Conservation (phyloP, 2,888 invertebrate genomes). For the Anthophora plumipes region DNA sequence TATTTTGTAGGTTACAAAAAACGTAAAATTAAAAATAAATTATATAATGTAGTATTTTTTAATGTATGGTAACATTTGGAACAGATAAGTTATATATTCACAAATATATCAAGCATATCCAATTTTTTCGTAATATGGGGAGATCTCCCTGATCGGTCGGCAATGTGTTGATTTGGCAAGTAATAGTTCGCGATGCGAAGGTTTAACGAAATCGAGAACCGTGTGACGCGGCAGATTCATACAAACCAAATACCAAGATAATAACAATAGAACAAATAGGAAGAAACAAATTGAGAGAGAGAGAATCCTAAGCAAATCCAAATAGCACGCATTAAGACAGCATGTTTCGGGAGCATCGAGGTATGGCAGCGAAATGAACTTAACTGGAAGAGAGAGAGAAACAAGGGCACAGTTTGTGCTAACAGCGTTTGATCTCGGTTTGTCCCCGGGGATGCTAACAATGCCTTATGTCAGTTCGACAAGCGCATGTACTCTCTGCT, state of each 20-base stretch:
- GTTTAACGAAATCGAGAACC: too few relatives aligned
- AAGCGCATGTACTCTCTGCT: conserved; percentile 24
- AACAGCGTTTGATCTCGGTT: conserved; percentile 74
- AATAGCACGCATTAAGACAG: conserved; percentile 9
- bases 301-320: background rate
- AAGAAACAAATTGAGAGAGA: background rate
- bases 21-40: too few relatives aligned
- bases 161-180: too few relatives aligned
- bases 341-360: conserved; percentile 21
- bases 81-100: too few relatives aligned
- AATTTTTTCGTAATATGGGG: too few relatives aligned
- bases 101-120: too few relatives aligned
- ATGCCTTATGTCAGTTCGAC: conserved; percentile 72
- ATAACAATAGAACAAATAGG: background rate
- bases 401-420: conserved; percentile 61
- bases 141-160: too few relatives aligned
- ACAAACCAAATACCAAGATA: background rate
- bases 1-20: too few relatives aligned
- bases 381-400: conserved; percentile 40
- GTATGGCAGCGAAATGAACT: conserved; percentile 65
- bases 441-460: conserved; percentile 71
- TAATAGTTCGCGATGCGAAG: too few relatives aligned
- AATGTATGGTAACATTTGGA: too few relatives aligned
- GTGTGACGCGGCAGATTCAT: too few relatives aligned
- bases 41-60: too few relatives aligned